Conservation (phyloP, 2,888 invertebrate genomes). For the Apamea monoglypha region DNA sequence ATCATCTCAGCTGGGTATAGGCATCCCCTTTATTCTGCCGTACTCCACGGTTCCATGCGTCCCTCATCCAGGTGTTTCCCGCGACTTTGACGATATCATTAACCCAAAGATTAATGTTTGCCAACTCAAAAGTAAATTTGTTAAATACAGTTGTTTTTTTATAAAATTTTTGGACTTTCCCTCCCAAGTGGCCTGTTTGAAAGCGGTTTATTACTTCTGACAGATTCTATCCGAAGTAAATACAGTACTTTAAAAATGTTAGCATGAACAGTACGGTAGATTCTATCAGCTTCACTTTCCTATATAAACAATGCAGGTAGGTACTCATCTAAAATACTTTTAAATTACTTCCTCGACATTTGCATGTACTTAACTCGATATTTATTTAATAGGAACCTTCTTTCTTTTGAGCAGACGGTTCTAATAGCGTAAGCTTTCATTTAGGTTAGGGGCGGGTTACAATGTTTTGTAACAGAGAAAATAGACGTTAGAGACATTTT, state of each 20-base stretch:
- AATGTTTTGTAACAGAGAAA: conserved; percentile 3
- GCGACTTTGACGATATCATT: no score
- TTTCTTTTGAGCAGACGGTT: conserved; percentile 41
- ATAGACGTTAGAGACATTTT: not conserved
- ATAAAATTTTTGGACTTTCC: not conserved
- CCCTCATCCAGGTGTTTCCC: no score
- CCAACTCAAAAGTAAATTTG: not conserved
- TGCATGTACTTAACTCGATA: conserved; percentile 63
- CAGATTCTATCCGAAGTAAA: conserved; percentile 6
- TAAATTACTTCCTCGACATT: conserved; percentile 59
- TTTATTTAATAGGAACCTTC: conserved; percentile 61
- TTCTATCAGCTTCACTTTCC: conserved; percentile 1
- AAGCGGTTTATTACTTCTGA: conserved; percentile 7
- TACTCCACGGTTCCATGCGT: no score
- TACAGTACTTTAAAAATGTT: conserved; percentile 20
- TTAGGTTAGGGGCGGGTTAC: conserved; percentile 45
- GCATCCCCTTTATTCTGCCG: no score
- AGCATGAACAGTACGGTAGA: not conserved
- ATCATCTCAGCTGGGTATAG: no score
- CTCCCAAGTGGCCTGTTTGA: not conserved
- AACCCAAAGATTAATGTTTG: no score
- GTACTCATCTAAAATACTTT: conserved; percentile 50
- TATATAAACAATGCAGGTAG: conserved; percentile 37
- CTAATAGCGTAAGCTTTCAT: conserved; percentile 46
- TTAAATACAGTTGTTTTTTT: not conserved